These are phyloP conservation scores for Onychostruthus taczanowskii DNA, from an alignment of 2,113 vertebrate species.

Conservation along the genomic window DNA sequence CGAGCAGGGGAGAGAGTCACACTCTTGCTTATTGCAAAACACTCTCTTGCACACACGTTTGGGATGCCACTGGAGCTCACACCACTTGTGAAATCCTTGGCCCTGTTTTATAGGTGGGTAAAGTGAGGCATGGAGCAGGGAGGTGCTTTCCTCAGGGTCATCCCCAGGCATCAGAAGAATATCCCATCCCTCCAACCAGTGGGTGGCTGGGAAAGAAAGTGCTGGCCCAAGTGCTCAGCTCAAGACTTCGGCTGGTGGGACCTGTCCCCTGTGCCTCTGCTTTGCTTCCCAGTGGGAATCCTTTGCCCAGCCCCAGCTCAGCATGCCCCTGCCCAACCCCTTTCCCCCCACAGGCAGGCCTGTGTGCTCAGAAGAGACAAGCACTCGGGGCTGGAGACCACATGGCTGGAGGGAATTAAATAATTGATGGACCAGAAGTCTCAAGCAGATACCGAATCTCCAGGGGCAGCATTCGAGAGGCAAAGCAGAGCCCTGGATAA, in stretches of 20 bases:
- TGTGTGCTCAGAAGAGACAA: rapidly evolving
- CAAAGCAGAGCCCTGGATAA: background rate
- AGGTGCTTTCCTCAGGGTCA: background rate
- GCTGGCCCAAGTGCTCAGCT: rapidly evolving
- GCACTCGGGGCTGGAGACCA: constrained; percentile 22
- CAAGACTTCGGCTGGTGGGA: rapidly evolving
- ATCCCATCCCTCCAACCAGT: rapidly evolving
- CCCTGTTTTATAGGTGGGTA: background rate
- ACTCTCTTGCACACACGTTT: rapidly evolving
- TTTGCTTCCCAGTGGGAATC: rapidly evolving
- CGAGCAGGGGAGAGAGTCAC: rapidly evolving
- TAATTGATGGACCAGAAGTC: constrained; percentile 61
- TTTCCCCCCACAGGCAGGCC: background rate
- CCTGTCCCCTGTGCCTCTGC: background rate
- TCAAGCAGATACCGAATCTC: constrained; percentile 6
- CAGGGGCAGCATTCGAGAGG: background rate
- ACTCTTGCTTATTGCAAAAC: background rate
- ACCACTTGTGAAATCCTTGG: background rate
- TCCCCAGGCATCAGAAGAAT: background rate
- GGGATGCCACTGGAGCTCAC: background rate
- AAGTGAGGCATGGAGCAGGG: background rate
- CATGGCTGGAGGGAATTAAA: constrained; percentile 60
- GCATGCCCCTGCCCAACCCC: background rate
- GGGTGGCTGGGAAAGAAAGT: background rate
- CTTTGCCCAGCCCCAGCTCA: background rate